Evolutionary conservation across 1,140 invertebrate genomes (phyloP).

Genomic region (Rhyacophila brunnea): DNA sequence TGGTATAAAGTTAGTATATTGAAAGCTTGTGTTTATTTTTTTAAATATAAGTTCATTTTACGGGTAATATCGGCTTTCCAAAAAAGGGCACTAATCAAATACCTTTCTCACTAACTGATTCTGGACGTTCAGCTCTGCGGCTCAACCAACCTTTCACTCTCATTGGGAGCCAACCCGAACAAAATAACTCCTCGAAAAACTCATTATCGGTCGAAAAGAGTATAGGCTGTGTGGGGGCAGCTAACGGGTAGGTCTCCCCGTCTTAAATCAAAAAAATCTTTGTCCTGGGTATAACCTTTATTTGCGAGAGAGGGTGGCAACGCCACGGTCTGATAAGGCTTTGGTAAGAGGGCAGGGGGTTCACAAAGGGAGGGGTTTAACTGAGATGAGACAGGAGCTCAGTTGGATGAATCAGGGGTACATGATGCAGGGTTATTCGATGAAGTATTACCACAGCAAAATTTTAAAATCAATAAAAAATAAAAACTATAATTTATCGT

Average conservation of each 20-base stretch:
- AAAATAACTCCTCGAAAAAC: constrained; percentile 15
- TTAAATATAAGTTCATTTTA: no score
- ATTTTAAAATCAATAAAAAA: no score
- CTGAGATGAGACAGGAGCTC: background rate
- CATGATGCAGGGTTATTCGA: no score
- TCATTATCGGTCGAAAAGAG: constrained; percentile 25
- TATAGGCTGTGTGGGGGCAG: constrained; percentile 3
- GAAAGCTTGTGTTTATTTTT: no score
- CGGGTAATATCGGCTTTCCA: no score
- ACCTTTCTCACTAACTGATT: no score
- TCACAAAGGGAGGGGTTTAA: background rate
- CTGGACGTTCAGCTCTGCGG: no score
- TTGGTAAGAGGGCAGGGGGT: background rate
- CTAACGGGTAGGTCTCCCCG: background rate
- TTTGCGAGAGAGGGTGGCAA: constrained; percentile 10
- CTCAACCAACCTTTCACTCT: background rate
- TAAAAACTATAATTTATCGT: no score
- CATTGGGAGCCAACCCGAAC: background rate
- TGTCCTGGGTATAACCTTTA: constrained; percentile 30
- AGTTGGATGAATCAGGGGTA: no score
- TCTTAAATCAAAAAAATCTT: constrained; percentile 33
- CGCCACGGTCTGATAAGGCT: background rate
- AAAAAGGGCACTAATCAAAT: no score
- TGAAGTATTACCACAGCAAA: constrained; percentile 15
- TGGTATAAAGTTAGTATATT: no score